Percentiles rank a stretch among this genome's conserved stretches.
phyloP scores from a whole-genome alignment of 2,113 vertebrate species.

The Procapra przewalskii region DNA sequence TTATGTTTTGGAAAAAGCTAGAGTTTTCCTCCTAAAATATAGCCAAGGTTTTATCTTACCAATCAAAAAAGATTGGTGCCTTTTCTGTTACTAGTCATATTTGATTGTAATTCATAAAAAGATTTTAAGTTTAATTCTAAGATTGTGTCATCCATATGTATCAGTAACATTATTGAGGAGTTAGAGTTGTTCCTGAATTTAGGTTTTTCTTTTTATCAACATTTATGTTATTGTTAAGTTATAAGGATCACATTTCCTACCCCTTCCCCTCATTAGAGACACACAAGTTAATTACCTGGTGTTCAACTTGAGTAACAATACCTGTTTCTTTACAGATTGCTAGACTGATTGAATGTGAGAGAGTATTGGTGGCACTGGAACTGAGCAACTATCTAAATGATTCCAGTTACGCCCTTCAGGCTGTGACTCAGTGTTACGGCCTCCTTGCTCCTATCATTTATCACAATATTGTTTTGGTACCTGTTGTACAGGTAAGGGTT shows the following conservation, averaged over 20 bases:
- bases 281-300: neutral
- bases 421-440: constrained; percentile 89
- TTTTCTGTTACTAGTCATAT: neutral
- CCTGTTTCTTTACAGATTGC: constrained; percentile 81
- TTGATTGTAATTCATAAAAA: neutral
- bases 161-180: neutral
- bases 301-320: constrained; percentile 24
- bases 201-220: neutral
- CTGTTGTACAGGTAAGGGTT: constrained; percentile 86
- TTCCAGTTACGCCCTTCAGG: constrained; percentile 84
- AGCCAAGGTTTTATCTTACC: neutral
- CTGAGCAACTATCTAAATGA: constrained; percentile 88
- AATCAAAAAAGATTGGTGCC: neutral
- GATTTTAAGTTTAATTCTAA: neutral
- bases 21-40: neutral
- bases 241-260: neutral
- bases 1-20: constrained; percentile 16
- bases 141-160: neutral
- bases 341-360: constrained; percentile 90
- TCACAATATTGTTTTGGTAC: constrained; percentile 86
- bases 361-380: constrained; percentile 88
- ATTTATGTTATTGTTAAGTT: constrained; percentile 3
- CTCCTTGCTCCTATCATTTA: constrained; percentile 92
- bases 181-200: constrained; percentile 15
- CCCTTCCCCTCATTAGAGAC: constrained; percentile 13